phyloP scores from a whole-genome alignment of 2,113 vertebrate species.

The Panurus biarmicus region DNA sequence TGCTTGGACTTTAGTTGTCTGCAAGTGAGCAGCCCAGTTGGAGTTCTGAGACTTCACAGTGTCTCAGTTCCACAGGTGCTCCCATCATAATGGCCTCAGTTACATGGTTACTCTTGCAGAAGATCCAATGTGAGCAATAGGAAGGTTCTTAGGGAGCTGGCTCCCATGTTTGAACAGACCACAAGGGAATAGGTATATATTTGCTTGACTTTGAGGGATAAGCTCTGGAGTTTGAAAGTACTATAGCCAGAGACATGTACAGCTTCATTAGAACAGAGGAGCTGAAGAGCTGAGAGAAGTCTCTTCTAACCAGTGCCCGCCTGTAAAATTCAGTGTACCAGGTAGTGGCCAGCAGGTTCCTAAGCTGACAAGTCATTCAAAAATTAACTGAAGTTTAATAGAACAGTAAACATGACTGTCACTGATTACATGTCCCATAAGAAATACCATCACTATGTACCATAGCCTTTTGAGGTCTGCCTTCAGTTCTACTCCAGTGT shows the following conservation, averaged over 20 bases:
- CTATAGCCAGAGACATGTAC: not conserved
- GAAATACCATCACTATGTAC: not conserved
- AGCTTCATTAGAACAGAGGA: not conserved
- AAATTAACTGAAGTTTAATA: not conserved
- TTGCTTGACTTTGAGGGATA: not conserved
- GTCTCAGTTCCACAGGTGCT: not conserved
- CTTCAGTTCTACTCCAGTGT: not conserved
- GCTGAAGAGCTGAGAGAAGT: not conserved
- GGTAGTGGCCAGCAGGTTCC: not conserved
- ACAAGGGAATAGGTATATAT: not conserved
- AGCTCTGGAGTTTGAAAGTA: not conserved
- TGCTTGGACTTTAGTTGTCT: not conserved
- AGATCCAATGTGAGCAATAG: not conserved
- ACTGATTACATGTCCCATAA: not conserved
- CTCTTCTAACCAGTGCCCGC: not conserved
- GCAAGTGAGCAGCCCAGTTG: not conserved
- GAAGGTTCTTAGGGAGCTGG: rapidly evolving
- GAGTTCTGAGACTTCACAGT: not conserved
- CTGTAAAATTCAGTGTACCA: not conserved
- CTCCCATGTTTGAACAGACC: not conserved
- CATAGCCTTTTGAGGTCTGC: not conserved
- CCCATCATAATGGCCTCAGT: too few species aligned
- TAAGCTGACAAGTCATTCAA: not conserved
- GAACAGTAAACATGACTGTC: not conserved
- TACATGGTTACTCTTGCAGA: not conserved